Evolutionary conservation across 2,888 invertebrate species (phyloP).

Genomic region (Hyposoter dolosus): DNA sequence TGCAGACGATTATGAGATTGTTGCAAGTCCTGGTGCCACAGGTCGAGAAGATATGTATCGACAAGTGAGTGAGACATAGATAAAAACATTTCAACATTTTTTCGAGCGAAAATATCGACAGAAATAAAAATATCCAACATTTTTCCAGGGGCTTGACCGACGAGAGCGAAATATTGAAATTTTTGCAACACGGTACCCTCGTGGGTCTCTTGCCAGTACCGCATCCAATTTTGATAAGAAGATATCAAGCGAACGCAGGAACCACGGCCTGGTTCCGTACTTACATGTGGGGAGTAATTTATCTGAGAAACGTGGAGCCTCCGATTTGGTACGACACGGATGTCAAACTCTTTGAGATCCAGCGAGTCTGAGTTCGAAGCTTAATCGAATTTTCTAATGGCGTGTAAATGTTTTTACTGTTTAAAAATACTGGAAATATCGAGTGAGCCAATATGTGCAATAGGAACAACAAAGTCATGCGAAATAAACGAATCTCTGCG

Average conservation of each 20-base stretch:
- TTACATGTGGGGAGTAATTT: constrained; percentile 99
- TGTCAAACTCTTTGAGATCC: constrained; percentile 99
- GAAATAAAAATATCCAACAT: constrained; percentile 68
- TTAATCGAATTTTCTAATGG: constrained; percentile 25
- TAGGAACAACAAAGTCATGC: neutral
- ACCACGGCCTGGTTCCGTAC: constrained; percentile 99
- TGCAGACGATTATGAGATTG: constrained; percentile 99
- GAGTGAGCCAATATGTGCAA: constrained; percentile 25
- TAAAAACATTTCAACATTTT: neutral
- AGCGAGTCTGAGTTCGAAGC: constrained; percentile 90
- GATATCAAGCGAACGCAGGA: constrained; percentile 99
- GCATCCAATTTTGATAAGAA: constrained; percentile 99
- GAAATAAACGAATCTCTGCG: neutral
- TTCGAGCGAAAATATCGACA: too few relatives aligned
- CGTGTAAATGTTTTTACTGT: constrained; percentile 56
- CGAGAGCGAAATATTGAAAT: constrained; percentile 99
- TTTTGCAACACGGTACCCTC: constrained; percentile 98
- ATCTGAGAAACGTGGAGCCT: constrained; percentile 98
- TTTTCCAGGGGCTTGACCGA: constrained; percentile 95
- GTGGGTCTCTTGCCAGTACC: constrained; percentile 99
- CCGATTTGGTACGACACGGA: constrained; percentile 99
- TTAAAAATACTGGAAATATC: constrained; percentile 31
- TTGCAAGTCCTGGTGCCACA: constrained; percentile 99
- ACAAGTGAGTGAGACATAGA: constrained; percentile 76
- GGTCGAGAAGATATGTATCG: constrained; percentile 99